Evolutionary conservation across 2,113 vertebrate genomes (phyloP).

Genomic region (Glaucomys volans): DNA sequence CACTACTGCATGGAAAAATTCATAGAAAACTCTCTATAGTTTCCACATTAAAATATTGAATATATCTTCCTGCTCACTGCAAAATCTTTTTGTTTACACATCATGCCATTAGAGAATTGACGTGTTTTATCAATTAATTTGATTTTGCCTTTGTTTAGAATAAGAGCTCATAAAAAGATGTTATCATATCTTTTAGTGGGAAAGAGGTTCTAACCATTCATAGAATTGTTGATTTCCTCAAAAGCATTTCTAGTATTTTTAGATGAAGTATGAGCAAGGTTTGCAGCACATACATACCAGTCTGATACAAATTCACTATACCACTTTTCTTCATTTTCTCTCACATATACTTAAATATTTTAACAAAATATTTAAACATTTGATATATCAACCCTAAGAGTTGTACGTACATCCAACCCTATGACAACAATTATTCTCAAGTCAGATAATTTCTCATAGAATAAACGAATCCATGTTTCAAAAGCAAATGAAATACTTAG

Average conservation of each 20-base stretch:
- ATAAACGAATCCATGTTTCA: not conserved
- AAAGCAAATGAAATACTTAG: not conserved
- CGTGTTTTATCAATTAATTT: slow-evolving; percentile 2
- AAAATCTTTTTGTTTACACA: not conserved
- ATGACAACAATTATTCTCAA: not conserved
- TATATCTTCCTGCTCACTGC: not conserved
- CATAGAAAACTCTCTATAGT: not conserved
- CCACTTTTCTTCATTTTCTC: not conserved
- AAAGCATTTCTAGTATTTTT: slow-evolving; percentile 29
- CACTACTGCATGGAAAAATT: not conserved
- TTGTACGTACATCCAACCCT: not conserved
- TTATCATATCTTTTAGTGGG: not conserved
- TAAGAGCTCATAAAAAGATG: not conserved
- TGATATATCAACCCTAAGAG: not conserved
- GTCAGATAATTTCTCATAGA: not conserved
- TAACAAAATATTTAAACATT: not conserved
- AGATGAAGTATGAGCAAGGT: not conserved
- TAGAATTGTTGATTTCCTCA: not conserved
- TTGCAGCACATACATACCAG: not conserved
- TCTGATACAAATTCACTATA: not conserved
- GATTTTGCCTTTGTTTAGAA: not conserved
- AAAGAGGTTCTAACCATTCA: slow-evolving; percentile 34
- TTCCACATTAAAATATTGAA: slow-evolving; percentile 5
- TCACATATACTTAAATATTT: slow-evolving; percentile 10
- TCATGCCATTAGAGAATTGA: not conserved